Percentiles rank a stretch among this genome's conserved stretches.
These are phyloP conservation scores for Syrrhaptes paradoxus DNA, from an alignment of 2,113 vertebrate genomes.

Conservation along the genomic window DNA sequence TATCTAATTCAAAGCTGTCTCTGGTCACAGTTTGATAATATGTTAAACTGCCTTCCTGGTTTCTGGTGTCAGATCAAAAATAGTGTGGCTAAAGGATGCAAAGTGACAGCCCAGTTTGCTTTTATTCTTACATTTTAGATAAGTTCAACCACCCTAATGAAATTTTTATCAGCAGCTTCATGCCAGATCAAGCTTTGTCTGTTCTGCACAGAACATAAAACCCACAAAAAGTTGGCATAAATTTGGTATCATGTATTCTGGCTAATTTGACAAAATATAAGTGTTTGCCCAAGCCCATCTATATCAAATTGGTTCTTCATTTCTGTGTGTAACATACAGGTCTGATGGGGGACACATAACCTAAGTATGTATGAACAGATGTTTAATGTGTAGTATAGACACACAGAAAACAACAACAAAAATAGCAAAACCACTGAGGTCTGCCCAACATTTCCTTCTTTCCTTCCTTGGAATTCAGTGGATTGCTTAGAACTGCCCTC, in stretches of 20 bases:
- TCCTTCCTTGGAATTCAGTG: not conserved
- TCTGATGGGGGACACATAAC: not conserved
- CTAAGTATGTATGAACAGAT: not conserved
- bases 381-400: not conserved
- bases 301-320: not conserved
- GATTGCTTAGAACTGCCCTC: not conserved
- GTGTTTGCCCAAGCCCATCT: not conserved
- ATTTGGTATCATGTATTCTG: not conserved
- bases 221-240: not conserved
- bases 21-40: not conserved
- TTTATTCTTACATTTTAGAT: not conserved
- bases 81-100: not conserved
- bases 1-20: not conserved
- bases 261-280: not conserved
- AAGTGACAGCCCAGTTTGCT: not conserved
- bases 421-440: not conserved
- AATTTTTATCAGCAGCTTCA: not conserved
- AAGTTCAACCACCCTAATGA: not conserved
- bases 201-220: not conserved
- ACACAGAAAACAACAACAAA: not conserved
- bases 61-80: slow-evolving; percentile 31
- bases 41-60: not conserved
- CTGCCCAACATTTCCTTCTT: not conserved
- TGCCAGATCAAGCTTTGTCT: not conserved
- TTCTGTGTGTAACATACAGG: not conserved